Evolutionary conservation across 37 sponge, comb jelly and placozoan species (phyloP), one percentile per base, ranked within the genome.

Genomic region (Tethya wilhelma): DNA sequence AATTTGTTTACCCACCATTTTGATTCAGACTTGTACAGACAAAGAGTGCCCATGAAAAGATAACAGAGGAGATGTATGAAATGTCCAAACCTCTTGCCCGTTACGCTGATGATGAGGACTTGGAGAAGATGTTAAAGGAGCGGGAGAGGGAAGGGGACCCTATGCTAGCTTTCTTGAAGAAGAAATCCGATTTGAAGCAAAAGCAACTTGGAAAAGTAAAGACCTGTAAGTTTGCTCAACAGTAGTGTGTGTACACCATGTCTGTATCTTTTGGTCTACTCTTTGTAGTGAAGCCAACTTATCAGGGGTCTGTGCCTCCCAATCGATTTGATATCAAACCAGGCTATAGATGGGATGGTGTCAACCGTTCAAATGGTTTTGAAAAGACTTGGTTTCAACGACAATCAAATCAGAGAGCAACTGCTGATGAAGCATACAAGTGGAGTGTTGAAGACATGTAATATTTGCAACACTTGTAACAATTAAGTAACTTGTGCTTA

Each of bases 391-490:
- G 87, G 70, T 94, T 91, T 49, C 26, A 59, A 4, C 69, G 65
- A 28, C 69, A 84, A 45, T 79, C 92, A 8, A 85, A 89, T 41
- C 86, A 87, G 26, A 60, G 71, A 44, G 94, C 99, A 22, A 57
- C 83, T 38, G 53, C 65, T 25, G 91, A 91, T 19, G 91, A 90
- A 41, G 80, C 91, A 17, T 98, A 96, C 77, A 96, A 96, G 70
- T 94, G 94, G 95, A 93, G 96, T 81, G 91, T 88, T n/a, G 97
- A 98, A 56, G 96, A 98, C 78, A 90, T 98, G 99, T 98, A 64
- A n/a, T n/a, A n/a, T n/a, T n/a, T n/a, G n/a, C n/a, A n/a, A n/a
- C n/a, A n/a, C 38, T 38, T 23, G 29, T 38, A 22, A 40, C 14
- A 19, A 49, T 49, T 49, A 14, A 49, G 14, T 19, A 49, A 49